Percentiles rank a stretch among this genome's conserved stretches.
phyloP scores from a whole-genome alignment of 2,888 invertebrate species.

The Chrysina gloriosa region DNA sequence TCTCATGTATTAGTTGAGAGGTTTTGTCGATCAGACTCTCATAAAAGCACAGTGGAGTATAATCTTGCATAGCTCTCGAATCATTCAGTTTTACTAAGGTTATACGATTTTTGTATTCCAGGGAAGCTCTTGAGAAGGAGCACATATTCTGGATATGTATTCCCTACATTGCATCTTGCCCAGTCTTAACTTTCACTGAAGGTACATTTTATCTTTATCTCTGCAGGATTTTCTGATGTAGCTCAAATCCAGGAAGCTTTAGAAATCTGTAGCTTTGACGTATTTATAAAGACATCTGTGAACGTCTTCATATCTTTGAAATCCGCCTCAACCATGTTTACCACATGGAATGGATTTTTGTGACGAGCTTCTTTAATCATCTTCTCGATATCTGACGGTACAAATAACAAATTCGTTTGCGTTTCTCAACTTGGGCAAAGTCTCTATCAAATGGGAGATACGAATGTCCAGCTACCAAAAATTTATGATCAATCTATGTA shows the following conservation, averaged over 20 bases:
- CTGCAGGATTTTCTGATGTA: not conserved
- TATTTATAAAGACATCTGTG: not conserved
- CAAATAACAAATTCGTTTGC: constrained; percentile 9
- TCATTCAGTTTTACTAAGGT: not conserved
- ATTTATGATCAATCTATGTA: constrained; percentile 25
- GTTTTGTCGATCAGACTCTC: not conserved
- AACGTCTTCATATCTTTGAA: not conserved
- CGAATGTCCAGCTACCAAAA: constrained; percentile 21
- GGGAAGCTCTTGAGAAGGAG: not conserved
- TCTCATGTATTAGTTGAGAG: too few relatives aligned
- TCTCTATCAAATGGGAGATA: constrained; percentile 17
- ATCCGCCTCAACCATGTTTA: not conserved
- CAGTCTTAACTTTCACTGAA: not conserved
- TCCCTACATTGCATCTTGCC: not conserved
- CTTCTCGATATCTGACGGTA: not conserved
- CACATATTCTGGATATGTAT: not conserved
- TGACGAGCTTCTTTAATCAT: not conserved
- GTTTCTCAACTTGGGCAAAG: constrained; percentile 24
- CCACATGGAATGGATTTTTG: not conserved
- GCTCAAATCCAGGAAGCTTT: not conserved
- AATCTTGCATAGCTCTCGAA: not conserved
- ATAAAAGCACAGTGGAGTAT: not conserved
- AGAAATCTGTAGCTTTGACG: not conserved
- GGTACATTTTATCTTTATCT: not conserved
- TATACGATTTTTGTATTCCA: not conserved